Evolutionary conservation across 2,888 invertebrate species (phyloP).

Genomic region (Cheilosia vulpina): DNA sequence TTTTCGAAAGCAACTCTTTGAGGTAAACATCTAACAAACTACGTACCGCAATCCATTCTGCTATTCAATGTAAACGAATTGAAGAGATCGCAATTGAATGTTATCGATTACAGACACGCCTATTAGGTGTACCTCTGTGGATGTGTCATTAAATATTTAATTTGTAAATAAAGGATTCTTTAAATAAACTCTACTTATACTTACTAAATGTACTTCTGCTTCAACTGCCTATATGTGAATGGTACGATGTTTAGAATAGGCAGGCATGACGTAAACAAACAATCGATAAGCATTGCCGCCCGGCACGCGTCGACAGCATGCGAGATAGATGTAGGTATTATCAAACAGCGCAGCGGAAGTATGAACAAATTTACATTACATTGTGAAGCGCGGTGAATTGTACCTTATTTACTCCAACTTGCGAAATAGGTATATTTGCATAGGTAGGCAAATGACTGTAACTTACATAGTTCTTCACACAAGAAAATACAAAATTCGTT

Average conservation of each 20-base stretch:
- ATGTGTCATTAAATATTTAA: conserved; percentile 56
- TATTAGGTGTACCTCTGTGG: conserved; percentile 28
- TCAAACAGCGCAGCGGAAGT: conserved; percentile 10
- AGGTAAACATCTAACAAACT: background rate
- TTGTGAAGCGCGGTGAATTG: too few relatives aligned
- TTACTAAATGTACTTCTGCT: conserved; percentile 16
- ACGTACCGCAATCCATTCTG: background rate
- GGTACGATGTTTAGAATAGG: conserved; percentile 34
- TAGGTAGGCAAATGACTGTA: too few relatives aligned
- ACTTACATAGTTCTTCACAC: too few relatives aligned
- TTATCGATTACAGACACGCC: conserved; percentile 42
- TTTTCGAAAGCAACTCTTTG: conserved; percentile 1
- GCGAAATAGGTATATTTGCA: too few relatives aligned
- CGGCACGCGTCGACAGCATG: conserved; percentile 9
- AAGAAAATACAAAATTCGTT: too few relatives aligned
- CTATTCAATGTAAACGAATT: conserved; percentile 41
- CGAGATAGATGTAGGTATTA: conserved; percentile 32
- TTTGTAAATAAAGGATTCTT: conserved; percentile 56
- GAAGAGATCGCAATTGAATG: conserved; percentile 39
- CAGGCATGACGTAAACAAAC: conserved; percentile 38
- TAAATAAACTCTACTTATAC: conserved; percentile 30
- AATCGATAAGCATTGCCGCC: conserved; percentile 38
- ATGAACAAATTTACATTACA: too few relatives aligned
- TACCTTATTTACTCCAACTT: too few relatives aligned
- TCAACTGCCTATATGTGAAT: conserved; percentile 16